A percentile compares a stretch with the other conserved stretches of the same genome.
Conservation (phyloP, 2,888 invertebrate genomes). For the Chouioia cunea region DNA sequence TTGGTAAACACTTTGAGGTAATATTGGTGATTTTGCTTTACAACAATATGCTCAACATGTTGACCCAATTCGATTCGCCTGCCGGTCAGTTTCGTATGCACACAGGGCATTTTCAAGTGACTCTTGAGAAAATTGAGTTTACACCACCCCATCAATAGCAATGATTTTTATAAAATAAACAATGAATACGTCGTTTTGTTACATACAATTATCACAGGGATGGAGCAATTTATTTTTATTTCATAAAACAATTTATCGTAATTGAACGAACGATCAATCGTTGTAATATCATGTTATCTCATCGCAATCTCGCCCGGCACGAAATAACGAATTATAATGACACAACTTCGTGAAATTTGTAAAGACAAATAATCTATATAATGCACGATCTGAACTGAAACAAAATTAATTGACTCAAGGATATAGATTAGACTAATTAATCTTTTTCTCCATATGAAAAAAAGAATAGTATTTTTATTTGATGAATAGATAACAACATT, state of each 20-base stretch:
- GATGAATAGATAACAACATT: constrained; percentile 34
- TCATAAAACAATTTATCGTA: not conserved
- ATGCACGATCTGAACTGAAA: constrained; percentile 1
- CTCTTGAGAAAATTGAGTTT: constrained; percentile 23
- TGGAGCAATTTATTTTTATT: too few species aligned
- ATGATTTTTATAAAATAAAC: not conserved
- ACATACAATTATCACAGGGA: too few species aligned
- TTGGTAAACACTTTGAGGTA: constrained; percentile 18
- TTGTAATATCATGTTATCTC: not conserved
- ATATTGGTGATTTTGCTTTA: constrained; percentile 24
- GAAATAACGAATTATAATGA: not conserved
- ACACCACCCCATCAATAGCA: not conserved
- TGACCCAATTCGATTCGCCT: constrained; percentile 32
- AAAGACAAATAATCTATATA: constrained; percentile 6
- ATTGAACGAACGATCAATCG: not conserved
- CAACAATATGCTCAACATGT: constrained; percentile 23
- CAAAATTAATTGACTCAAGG: constrained; percentile 20
- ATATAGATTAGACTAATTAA: not conserved
- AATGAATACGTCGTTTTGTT: too few species aligned
- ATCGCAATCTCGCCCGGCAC: not conserved
- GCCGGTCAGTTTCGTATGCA: constrained; percentile 36
- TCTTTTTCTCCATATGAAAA: not conserved
- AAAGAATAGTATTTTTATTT: constrained; percentile 25
- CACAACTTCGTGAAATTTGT: not conserved
- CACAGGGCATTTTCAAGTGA: constrained; percentile 23